phyloP scores from a whole-genome alignment of 2,113 vertebrate genomes.

The Canis aureus region DNA sequence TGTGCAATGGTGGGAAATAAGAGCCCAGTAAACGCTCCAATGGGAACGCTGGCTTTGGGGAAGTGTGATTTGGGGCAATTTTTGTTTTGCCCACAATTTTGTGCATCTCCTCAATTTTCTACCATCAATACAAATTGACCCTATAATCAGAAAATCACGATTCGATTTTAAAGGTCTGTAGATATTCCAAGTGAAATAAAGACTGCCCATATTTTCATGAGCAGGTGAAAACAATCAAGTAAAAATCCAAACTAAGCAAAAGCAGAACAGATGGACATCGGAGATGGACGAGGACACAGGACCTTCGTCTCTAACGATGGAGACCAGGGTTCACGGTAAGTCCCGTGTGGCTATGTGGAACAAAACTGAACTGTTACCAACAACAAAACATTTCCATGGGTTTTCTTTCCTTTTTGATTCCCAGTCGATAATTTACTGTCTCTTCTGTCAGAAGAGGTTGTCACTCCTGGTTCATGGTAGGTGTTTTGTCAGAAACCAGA shows the following conservation, averaged over 20 bases:
- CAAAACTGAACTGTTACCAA: background rate
- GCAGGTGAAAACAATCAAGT: background rate
- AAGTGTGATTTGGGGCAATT: background rate
- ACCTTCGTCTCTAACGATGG: accelerated
- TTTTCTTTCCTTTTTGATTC: background rate
- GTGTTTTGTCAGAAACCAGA: background rate
- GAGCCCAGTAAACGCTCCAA: background rate
- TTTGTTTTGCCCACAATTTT: background rate
- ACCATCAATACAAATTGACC: background rate
- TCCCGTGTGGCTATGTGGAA: background rate
- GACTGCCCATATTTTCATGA: background rate
- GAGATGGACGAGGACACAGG: accelerated
- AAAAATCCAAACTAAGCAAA: background rate
- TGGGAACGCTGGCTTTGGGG: accelerated
- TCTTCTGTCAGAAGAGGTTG: background rate
- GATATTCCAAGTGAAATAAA: background rate
- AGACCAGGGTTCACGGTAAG: background rate
- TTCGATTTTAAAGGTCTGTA: background rate
- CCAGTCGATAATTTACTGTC: background rate
- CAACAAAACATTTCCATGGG: background rate
- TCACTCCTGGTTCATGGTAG: background rate
- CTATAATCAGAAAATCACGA: background rate
- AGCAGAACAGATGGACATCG: accelerated
- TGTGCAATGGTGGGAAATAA: no score
- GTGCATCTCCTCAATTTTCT: background rate